A percentile compares a stretch with the other conserved stretches of the same genome.
These are phyloP conservation scores for Serripes groenlandicus DNA, from an alignment of 2,888 invertebrate genomes.

Conservation along the genomic window DNA sequence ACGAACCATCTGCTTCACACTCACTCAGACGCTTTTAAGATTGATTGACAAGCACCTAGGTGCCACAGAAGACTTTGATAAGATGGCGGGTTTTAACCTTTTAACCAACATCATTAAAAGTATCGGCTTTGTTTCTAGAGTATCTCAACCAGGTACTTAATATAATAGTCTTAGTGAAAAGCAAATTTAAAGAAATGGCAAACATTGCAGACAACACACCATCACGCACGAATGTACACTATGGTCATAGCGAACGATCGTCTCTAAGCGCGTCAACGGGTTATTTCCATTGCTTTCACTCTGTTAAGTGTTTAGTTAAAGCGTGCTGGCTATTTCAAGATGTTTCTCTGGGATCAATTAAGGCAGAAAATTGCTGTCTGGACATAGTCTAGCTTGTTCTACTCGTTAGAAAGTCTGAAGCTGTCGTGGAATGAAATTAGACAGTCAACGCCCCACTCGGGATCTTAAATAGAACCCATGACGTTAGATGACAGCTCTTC, in stretches of 20 bases:
- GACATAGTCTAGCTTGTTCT: background rate
- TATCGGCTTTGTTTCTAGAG: no score
- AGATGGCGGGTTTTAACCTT: conserved; percentile 53
- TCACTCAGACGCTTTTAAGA: conserved; percentile 31
- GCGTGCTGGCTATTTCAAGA: conserved; percentile 5
- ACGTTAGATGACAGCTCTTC: background rate
- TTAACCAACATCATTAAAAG: no score
- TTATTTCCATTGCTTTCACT: no score
- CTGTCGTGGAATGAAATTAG: conserved; percentile 11
- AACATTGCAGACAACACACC: no score
- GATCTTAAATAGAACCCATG: background rate
- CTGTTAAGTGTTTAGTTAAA: no score
- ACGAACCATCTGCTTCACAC: conserved; percentile 16
- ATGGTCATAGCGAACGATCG: no score
- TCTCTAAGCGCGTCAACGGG: no score
- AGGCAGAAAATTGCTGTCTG: conserved; percentile 10
- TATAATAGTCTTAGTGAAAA: no score
- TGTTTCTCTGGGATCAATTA: conserved; percentile 13
- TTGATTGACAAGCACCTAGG: conserved; percentile 60
- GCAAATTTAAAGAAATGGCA: no score
- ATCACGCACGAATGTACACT: no score
- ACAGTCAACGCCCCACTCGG: background rate
- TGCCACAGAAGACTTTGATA: conserved; percentile 55
- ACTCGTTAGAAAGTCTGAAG: background rate
- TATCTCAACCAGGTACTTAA: no score